Percentiles rank a stretch among this genome's conserved stretches.
Conservation (phyloP, 2,797 vertebrate genomes). For the Peromyscus aztecus region DNA sequence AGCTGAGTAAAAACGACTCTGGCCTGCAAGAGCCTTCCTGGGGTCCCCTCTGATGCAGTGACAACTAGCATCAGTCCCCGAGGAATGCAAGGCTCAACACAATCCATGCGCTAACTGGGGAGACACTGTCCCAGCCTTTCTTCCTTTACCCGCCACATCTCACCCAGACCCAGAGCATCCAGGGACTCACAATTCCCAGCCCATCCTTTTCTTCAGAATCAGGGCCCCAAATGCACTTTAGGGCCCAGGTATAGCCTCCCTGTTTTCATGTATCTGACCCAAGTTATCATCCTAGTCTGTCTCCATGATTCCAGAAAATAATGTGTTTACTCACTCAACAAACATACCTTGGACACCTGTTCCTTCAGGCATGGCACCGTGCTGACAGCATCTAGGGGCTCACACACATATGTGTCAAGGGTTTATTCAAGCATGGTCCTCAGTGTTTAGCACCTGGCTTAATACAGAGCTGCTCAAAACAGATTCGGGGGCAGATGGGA, state of each 20-base stretch:
- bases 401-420: background rate
- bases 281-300: background rate
- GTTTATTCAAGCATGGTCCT: background rate
- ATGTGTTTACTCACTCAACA: background rate
- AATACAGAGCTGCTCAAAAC: background rate
- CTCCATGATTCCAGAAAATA: background rate
- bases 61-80: background rate
- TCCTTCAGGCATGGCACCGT: no score
- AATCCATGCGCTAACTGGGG: background rate
- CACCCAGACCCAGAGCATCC: background rate
- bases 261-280: background rate
- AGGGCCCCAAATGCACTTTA: background rate
- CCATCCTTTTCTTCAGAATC: background rate
- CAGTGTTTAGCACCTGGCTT: background rate
- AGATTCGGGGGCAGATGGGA: no score
- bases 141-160: background rate
- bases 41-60: background rate
- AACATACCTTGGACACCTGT: background rate
- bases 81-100: background rate
- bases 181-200: background rate
- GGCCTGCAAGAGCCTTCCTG: background rate
- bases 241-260: background rate
- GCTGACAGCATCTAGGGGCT: background rate
- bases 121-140: background rate
- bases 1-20: background rate